Evolutionary conservation across 1,140 invertebrate genomes (phyloP), one percentile per base, ranked within the genome.

Genomic region (Onthophagus taurus): DNA sequence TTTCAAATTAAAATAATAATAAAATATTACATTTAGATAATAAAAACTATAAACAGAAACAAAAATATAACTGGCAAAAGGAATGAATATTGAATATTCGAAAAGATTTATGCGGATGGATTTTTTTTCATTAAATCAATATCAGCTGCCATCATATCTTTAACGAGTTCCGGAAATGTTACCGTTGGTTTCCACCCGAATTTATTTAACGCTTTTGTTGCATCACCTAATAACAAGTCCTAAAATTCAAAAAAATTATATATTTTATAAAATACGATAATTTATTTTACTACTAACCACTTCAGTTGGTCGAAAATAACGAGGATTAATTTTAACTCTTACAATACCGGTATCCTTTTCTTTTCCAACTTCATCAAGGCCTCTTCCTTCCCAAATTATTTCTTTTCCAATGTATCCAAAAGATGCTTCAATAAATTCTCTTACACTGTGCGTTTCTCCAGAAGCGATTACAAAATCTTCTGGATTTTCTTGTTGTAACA

Each of bases 401-500:
- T 66, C 67, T 31, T 74, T 74, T 1, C 77, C 80, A 17, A 97
- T 80, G 58, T 84, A 74, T 42, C 72, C 71, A 64, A 99, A 99
- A 2, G 94, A 78, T 17, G 76, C 77, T 69, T 95, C 90, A 0
- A 98, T 90, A 75, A 99, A 99, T 71, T 99, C 90, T 26, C 88
- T 72, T 1, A 99, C 95, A 66, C 89, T 97, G 64, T 96, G 92
- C 4, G 81, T 79, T 68, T 95, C 84, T 12, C 93, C 93, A 3
- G 93, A 98, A 2, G 96, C 91, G 54, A 99, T 93, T 2, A 99
- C 95, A 74, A 86, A 99, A 70, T 99, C 95, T 35, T 97, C 87
- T 0, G 96, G 87, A 31, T 70, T 67, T 0, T 92, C 78, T 63
- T 89, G 84, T 65, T 99, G 97, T n/a, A 99, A 70, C 89, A 99